A percentile compares a stretch with the other conserved stretches of the same genome.
These are phyloP conservation scores for Nomada lathburiana DNA, from an alignment of 2,888 invertebrate species.

Conservation along the genomic window DNA sequence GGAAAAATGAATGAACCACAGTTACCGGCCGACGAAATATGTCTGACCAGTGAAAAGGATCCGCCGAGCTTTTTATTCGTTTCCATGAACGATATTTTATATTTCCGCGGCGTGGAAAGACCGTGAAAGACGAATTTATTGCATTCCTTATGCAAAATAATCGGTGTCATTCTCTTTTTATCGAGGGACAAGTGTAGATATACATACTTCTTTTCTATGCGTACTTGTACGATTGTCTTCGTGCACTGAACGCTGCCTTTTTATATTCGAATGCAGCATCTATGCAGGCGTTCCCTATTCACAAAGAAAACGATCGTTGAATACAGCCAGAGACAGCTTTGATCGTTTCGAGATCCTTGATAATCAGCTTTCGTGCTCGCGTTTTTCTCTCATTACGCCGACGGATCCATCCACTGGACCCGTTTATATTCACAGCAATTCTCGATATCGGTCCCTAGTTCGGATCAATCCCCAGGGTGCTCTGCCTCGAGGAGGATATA, in stretches of 20 bases:
- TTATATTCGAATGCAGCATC: too few relatives aligned
- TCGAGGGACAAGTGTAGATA: too few relatives aligned
- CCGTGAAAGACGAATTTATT: too few relatives aligned
- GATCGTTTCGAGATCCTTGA: conserved; percentile 29
- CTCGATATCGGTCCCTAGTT: conserved; percentile 38
- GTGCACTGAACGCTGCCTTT: too few relatives aligned
- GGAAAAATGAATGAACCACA: conserved; percentile 29
- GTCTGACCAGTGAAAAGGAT: conserved; percentile 10
- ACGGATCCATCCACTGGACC: background rate
- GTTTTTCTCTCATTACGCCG: conserved; percentile 50
- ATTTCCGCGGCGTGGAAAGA: background rate
- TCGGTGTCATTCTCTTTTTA: too few relatives aligned
- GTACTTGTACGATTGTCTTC: too few relatives aligned
- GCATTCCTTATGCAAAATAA: too few relatives aligned
- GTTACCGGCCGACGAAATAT: conserved; percentile 21
- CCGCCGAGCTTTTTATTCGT: background rate
- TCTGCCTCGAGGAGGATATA: conserved; percentile 31
- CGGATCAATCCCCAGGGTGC: conserved; percentile 53
- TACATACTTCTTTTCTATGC: too few relatives aligned
- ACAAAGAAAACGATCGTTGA: background rate
- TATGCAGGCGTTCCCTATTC: background rate
- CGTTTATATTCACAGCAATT: conserved; percentile 24
- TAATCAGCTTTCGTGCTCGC: conserved; percentile 51
- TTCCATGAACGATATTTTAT: conserved; percentile 19
- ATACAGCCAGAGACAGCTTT: conserved; percentile 2